Base-by-base conservation (phyloP, 2,113 vertebrate species). In the Pipa parva region DNA sequence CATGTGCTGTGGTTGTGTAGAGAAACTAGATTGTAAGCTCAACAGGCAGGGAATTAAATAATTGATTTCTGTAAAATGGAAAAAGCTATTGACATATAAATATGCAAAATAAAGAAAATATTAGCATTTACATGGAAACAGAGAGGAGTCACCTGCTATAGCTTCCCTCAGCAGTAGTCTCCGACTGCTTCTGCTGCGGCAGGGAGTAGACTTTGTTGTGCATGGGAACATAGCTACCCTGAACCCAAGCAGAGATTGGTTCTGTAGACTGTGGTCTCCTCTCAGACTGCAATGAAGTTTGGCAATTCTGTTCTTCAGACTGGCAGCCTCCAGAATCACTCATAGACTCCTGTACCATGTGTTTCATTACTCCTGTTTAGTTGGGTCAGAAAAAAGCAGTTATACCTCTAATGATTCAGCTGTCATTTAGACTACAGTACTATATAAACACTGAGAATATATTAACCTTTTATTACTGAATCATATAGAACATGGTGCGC, bases 301-400 rank as follows among this genome's bases (percentile, higher is more conserved):
- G 91, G 46, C 91, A 91, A 63, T 78, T 92, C 57, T 84, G 86
- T 33, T 97, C 94, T 62, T 99, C 94, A 28, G 88, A 85, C 22
- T 79, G 85, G 71, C 93, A 96, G 73, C 90, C 79, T 15, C 89
- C 83, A 72, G 18, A 21, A 21, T 92, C 93, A 63, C 82, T 77
- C 0, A 95, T 77, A 70, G 90, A 84, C 25, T 97, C 95, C 70
- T 92, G 92, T 76, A 93, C 81, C 74, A 90, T 73, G n/a, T 94
- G 89, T 73, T 98, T 99, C 87, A 94, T 91, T 76, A 97, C 83
- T 77, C 95, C 95, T 93, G 75, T 12, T 63, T 3, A 65, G 67
- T n/a, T n/a, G n/a, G n/a, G n/a, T n/a, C n/a, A n/a, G n/a, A n/a
- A n/a, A n/a, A n/a, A n/a, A n/a, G n/a, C n/a, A n/a, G n/a, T n/a